Evolutionary conservation across 2,113 vertebrate genomes (phyloP), one percentile per base, ranked within the genome.

Genomic region (Ctenomys sociabilis): DNA sequence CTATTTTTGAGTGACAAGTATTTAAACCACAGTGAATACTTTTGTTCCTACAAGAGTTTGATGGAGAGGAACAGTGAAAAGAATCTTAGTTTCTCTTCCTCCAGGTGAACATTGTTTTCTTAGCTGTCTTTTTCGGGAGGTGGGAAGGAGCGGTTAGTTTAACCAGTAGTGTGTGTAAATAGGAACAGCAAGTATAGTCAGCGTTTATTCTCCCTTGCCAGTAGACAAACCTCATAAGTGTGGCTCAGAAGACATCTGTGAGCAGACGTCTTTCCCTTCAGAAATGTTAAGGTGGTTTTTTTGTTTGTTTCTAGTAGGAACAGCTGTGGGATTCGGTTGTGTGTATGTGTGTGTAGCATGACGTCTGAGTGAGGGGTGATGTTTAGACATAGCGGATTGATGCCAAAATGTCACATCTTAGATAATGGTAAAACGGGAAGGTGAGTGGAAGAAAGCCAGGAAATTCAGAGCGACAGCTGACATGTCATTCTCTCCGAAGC

Each of bases 11-110:
- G 89, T 96, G 96, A 94, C 91, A 94, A 85, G 52, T 93, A 16
- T 92, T 61, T 97, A 96, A 96, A 96, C 97, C 96, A 97, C 96
- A 96, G 81, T 94, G 72, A 95, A 94, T 78, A 73, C 95, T 97
- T 95, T 88, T 96, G 96, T 95, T 95, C 82, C 94, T 97, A 78
- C 88, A 96, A 90, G 87, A 85, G 95, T 93, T 90, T 93, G 82
- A 96, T 96, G 90, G 97, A 97, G 90, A 96, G 97, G 95, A 97
- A 97, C 94, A 95, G 72, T 73, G 72, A 66, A 87, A 94, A 97
- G 93, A 92, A 92, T 92, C 94, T 97, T 93, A 85, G 95, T 98
- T 97, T 96, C 95, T 98, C 97, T 97, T 98, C 96, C 97, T 97
- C 92, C 92, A 70, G 86, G 73, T 4, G 10, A 89, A 70, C 66